Evolutionary conservation across 2,113 vertebrate genomes (phyloP).

Genomic region (Microtus ochrogaster): DNA sequence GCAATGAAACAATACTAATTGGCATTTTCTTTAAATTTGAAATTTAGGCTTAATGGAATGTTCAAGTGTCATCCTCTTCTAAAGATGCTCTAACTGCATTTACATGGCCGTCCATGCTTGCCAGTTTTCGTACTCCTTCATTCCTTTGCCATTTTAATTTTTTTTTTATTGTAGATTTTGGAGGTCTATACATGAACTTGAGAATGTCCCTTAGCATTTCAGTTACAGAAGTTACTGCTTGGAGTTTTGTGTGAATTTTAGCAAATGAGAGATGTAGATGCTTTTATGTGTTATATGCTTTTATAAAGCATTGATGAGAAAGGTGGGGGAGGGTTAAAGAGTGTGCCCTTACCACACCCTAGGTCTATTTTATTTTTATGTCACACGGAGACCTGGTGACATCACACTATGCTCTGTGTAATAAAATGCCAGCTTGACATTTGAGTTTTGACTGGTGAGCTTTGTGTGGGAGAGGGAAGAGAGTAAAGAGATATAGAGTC

Average conservation of each 20-base stretch:
- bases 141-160: not conserved
- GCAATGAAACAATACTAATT: not conserved
- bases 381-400: not conserved
- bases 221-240: not conserved
- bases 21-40: slow-evolving; percentile 1
- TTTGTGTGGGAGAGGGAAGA: not conserved
- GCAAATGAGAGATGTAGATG: not conserved
- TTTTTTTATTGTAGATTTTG: slow-evolving; percentile 6
- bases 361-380: slow-evolving; percentile 5
- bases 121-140: not conserved
- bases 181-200: not conserved
- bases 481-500: not conserved
- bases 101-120: not conserved
- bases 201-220: not conserved
- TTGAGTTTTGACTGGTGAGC: not conserved
- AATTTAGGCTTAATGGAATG: not conserved
- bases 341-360: not conserved
- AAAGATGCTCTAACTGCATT: not conserved
- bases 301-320: not conserved
- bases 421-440: slow-evolving; percentile 48
- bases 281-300: not conserved
- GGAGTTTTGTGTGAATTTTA: slow-evolving; percentile 17
- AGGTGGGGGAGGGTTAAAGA: not conserved
- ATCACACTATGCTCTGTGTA: not conserved
- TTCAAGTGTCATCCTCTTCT: not conserved